These are phyloP conservation scores for Euproctis similis DNA, from an alignment of 2,888 invertebrate species.

Conservation along the genomic window DNA sequence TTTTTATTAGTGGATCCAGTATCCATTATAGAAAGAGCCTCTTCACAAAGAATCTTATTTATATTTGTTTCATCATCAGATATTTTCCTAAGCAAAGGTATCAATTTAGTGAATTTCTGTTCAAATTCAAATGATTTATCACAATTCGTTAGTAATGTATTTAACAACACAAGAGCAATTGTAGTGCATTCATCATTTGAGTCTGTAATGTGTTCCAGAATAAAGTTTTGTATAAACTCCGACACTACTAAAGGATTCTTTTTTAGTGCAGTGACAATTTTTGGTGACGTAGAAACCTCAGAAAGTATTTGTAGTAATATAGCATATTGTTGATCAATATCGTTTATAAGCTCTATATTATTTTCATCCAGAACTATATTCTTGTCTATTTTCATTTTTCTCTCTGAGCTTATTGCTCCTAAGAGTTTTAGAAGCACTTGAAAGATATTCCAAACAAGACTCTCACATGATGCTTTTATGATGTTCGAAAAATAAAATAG, in stretches of 20 bases:
- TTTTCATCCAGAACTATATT: conserved; percentile 54
- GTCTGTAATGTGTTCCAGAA: conserved; percentile 34
- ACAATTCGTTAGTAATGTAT: conserved; percentile 50
- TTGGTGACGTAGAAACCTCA: conserved; percentile 61
- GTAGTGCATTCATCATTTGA: conserved; percentile 54
- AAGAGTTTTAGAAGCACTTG: conserved; percentile 43
- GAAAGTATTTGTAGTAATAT: conserved; percentile 67
- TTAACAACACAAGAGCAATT: conserved; percentile 56
- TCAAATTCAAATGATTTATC: conserved; percentile 27
- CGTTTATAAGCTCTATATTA: conserved; percentile 39
- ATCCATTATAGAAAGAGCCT: conserved; percentile 43
- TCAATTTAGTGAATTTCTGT: conserved; percentile 37
- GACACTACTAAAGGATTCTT: conserved; percentile 57
- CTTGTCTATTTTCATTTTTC: conserved; percentile 30
- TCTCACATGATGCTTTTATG: conserved; percentile 31
- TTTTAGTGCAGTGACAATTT: conserved; percentile 56
- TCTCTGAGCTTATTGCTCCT: conserved; percentile 35
- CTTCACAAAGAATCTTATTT: conserved; percentile 49
- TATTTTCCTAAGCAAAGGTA: conserved; percentile 41
- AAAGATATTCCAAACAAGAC: conserved; percentile 40
- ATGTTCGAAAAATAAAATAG: conserved; percentile 44
- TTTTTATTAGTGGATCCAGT: conserved; percentile 26
- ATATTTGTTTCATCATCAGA: conserved; percentile 30
- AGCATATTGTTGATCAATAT: conserved; percentile 53
- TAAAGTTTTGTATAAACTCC: conserved; percentile 63